Percentiles rank a stretch among this genome's conserved stretches.
phyloP scores from a whole-genome alignment of 1,140 invertebrate species.

The Papilio glaucus region DNA sequence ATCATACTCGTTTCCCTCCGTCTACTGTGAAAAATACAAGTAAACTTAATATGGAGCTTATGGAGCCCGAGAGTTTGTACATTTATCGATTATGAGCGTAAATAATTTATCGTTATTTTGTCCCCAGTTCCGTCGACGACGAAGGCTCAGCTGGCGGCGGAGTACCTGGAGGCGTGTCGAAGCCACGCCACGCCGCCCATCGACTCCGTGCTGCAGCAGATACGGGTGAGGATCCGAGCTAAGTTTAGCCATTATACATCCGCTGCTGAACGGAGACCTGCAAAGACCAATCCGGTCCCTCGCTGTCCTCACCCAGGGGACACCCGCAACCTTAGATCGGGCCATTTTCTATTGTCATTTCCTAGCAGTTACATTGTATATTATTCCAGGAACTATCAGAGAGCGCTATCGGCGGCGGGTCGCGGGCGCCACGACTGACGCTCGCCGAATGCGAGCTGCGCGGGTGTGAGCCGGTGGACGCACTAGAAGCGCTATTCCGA shows the following conservation, averaged over 20 bases:
- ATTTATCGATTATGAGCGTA: too few species aligned
- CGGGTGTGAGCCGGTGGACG: slow-evolving; percentile 67
- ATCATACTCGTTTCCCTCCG: too few species aligned
- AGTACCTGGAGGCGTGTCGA: slow-evolving; percentile 89
- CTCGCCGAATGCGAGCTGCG: slow-evolving; percentile 62
- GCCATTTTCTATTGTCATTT: too few species aligned
- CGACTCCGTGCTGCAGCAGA: slow-evolving; percentile 87
- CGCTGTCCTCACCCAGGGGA: too few species aligned
- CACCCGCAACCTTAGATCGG: too few species aligned
- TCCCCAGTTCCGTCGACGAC: slow-evolving; percentile 70
- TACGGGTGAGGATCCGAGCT: slow-evolving; percentile 86
- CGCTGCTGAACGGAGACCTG: too few species aligned
- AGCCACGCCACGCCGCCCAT: slow-evolving; percentile 88
- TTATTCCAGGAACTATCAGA: slow-evolving; percentile 67
- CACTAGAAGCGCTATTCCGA: slow-evolving; percentile 69
- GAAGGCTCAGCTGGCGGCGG: slow-evolving; percentile 86
- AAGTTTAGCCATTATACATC: too few species aligned
- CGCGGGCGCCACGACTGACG: slow-evolving; percentile 60
- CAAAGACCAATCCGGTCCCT: too few species aligned
- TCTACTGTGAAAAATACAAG: too few species aligned
- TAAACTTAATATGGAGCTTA: too few species aligned
- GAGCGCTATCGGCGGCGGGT: slow-evolving; percentile 59
- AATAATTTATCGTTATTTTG: slow-evolving; percentile 39
- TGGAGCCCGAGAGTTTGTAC: too few species aligned
- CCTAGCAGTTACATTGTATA: not conserved